Conservation (phyloP, 2,113 vertebrate species). For the Bungarus multicinctus region DNA sequence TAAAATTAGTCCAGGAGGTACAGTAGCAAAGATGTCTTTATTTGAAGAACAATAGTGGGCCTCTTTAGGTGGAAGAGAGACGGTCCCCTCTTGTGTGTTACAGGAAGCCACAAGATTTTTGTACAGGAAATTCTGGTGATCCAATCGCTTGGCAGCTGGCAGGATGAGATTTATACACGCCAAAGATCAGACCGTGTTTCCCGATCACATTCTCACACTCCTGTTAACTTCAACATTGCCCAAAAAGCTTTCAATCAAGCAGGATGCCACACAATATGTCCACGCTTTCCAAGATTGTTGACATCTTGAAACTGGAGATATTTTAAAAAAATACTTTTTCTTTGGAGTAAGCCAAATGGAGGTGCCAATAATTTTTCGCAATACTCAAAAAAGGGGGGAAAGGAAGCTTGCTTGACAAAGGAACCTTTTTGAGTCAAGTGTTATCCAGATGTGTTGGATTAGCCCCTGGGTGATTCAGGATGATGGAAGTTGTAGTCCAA, state of each 20-base stretch:
- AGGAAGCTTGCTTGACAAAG: background rate
- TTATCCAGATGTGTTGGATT: background rate
- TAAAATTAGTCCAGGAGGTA: background rate
- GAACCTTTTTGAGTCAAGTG: background rate
- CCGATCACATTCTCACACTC: conserved; percentile 14
- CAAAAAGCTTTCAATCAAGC: background rate
- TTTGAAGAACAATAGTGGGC: background rate
- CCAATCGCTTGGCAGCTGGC: conserved; percentile 44
- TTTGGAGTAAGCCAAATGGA: no score
- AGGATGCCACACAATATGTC: background rate
- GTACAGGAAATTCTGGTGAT: conserved; percentile 28
- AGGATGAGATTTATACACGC: conserved; percentile 26
- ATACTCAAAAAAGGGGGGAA: background rate
- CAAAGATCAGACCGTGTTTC: conserved; percentile 38
- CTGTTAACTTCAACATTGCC: background rate
- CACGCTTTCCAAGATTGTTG: background rate
- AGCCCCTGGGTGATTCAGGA: background rate
- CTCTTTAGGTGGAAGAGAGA: background rate
- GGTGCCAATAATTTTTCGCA: background rate
- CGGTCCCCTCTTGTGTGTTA: background rate
- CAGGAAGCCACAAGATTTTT: background rate
- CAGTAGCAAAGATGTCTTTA: background rate
- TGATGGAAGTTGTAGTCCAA: background rate
- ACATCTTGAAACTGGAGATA: background rate
- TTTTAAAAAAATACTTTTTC: background rate